Conservation (phyloP, 64 coral and sea anemone species). For the Stichodactyla mertensii region DNA sequence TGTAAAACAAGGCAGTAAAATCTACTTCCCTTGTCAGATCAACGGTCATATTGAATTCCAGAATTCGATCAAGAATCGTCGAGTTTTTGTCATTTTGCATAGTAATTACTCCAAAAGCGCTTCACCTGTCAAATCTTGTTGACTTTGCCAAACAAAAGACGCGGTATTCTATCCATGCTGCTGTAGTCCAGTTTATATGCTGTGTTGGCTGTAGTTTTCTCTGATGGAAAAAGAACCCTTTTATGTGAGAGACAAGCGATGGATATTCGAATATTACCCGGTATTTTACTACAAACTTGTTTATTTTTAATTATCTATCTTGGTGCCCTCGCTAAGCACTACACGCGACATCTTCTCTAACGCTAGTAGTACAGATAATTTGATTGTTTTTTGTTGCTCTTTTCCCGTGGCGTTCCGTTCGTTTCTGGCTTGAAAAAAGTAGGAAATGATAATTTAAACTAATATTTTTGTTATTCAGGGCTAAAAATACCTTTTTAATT, state of each 20-base stretch:
- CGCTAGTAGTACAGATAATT: neutral
- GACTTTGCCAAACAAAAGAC: constrained; percentile 11
- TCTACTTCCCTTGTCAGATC: neutral
- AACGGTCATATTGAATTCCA: neutral
- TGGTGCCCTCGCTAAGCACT: neutral
- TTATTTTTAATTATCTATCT: neutral
- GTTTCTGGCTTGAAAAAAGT: neutral
- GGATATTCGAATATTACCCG: constrained; percentile 99
- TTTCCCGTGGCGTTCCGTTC: neutral
- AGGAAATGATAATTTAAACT: neutral
- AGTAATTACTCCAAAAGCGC: constrained; percentile 19
- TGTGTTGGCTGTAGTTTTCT: neutral
- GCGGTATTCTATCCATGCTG: neutral
- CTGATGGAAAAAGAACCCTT: constrained; percentile 27
- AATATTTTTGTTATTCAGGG: neutral
- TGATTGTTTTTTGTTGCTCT: neutral
- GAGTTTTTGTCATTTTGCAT: constrained; percentile 11
- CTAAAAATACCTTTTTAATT: neutral
- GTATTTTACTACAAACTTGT: constrained; percentile 35
- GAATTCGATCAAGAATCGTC: neutral
- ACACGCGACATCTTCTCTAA: neutral
- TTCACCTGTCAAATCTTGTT: constrained; percentile 17
- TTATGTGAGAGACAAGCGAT: constrained; percentile 79
- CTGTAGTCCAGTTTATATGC: neutral
- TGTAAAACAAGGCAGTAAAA: neutral